These are phyloP conservation scores for Cynopterus brachyotis DNA, from an alignment of 2,113 vertebrate genomes.

Conservation along the genomic window DNA sequence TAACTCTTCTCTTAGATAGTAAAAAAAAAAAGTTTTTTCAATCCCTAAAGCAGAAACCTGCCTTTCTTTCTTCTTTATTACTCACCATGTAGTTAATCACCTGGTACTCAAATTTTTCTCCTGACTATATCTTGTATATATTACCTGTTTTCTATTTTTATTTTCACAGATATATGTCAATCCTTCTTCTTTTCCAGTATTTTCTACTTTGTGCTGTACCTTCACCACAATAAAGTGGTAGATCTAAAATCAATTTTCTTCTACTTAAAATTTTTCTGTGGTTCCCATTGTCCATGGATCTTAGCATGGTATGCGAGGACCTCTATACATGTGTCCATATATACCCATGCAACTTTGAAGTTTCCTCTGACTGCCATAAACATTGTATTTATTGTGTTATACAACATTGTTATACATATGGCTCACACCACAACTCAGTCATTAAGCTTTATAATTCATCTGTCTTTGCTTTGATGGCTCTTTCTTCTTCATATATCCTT, in stretches of 20 bases:
- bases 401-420: background rate
- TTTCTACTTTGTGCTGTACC: background rate
- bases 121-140: background rate
- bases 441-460: background rate
- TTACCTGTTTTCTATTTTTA: background rate
- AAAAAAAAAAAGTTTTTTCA: background rate
- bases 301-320: background rate
- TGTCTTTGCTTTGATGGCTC: background rate
- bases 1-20: background rate
- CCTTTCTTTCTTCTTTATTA: background rate
- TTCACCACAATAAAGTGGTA: background rate
- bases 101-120: background rate
- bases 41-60: background rate
- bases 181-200: background rate
- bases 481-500: slow-evolving; percentile 8
- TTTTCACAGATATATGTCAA: background rate
- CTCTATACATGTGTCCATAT: background rate
- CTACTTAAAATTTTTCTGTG: background rate
- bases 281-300: background rate
- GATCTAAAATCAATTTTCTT: slow-evolving; percentile 1
- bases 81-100: background rate
- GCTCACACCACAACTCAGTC: background rate
- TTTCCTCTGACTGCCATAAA: background rate
- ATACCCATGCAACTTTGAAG: background rate
- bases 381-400: background rate